Conservation (phyloP, 2,888 invertebrate genomes). For the Gari tellinella region DNA sequence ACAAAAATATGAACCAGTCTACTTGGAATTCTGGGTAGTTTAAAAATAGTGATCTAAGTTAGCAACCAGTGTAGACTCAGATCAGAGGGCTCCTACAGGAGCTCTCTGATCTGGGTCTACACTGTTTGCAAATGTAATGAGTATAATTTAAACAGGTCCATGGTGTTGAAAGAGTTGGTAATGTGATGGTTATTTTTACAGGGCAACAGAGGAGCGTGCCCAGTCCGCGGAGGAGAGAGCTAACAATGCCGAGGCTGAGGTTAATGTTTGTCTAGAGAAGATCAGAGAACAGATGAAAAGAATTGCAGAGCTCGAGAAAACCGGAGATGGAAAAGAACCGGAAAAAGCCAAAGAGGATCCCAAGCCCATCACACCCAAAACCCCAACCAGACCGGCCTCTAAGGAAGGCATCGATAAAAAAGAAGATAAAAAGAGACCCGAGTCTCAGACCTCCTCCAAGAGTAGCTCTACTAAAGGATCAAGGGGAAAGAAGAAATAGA, state of each 20-base stretch:
- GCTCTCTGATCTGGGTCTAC: no score
- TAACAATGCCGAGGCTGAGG: constrained; percentile 69
- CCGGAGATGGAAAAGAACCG: constrained; percentile 20
- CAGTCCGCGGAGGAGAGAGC: constrained; percentile 78
- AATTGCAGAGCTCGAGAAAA: constrained; percentile 54
- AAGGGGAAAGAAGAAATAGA: no score
- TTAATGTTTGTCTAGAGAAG: constrained; percentile 72
- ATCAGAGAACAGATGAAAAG: constrained; percentile 72
- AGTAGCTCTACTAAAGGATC: no score
- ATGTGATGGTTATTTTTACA: no score
- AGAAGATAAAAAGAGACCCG: constrained; percentile 63
- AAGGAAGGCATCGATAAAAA: constrained; percentile 45
- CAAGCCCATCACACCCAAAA: constrained; percentile 52
- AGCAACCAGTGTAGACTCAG: no score
- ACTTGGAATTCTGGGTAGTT: no score
- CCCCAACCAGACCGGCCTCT: constrained; percentile 44
- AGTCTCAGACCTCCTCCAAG: constrained; percentile 44
- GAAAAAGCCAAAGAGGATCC: constrained; percentile 40
- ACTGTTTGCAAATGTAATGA: no score
- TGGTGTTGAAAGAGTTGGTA: no score
- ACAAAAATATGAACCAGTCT: no score
- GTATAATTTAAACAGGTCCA: no score
- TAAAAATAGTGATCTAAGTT: no score
- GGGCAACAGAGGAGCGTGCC: constrained; percentile 79
- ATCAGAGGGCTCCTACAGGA: no score